Evolutionary conservation across 2,888 invertebrate species (phyloP), one percentile per base, ranked within the genome.

Genomic region (Rhingia campestris): DNA sequence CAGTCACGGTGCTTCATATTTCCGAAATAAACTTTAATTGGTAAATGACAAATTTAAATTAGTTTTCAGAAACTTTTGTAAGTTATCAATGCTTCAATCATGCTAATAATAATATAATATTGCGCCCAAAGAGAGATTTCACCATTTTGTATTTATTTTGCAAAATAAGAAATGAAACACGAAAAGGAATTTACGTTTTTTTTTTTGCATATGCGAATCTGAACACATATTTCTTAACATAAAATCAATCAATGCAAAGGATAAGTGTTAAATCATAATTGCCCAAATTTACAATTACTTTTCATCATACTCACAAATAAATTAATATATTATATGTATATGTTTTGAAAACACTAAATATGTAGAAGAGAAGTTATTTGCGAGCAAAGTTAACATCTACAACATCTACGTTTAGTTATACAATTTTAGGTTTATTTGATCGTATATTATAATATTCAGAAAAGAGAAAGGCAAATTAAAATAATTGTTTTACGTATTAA

Each of bases 351-450:
- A 37, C 9, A 49, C 12, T 56, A 58, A n/a, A 12, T 22, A 58
- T 32, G 12, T 58, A 12, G 37, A 39, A 70, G 33, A 35, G 9
- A 45, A 54, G 22, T 61, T 61, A 69, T 39, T 59, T 75, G 74
- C 80, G 72, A 72, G 54, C 77, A 81, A 76, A 47, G 6, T 70
- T 58, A 73, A 82, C 72, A 69, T 67, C 69, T 80, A 84, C 35
- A 56, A 69, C 45, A 69, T 69, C 72, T 77, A 79, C 70, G 12
- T 53, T 79, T 56, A 77, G 12, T 59, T 64, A 75, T 69, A 59
- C 6, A 35, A 30, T 70, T 70, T 61, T 61, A 37, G 63, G 6
- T 70, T 51, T 61, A 72, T 43, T 72, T 63, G 39, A 41, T 49
- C 56, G 43, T 56, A 32, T 49, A 54, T 4, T 45, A 5, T 45